Base-by-base conservation (phyloP, 2,888 invertebrate species). In the Agonopterix arenella region DNA sequence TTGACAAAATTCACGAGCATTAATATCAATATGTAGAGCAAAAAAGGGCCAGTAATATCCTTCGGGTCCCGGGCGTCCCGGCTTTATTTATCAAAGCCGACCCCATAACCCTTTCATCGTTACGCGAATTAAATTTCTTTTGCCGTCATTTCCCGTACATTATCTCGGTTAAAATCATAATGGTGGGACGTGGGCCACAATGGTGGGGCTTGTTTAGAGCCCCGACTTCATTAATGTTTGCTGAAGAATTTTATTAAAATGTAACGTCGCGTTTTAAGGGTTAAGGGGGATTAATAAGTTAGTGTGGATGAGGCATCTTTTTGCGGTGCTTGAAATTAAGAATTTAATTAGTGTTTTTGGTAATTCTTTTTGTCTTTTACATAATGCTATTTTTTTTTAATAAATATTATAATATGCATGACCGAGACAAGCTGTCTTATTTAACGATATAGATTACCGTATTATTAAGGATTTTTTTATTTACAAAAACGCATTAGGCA, bases 141-240 rank as follows among this genome's bases (percentile, higher is more conserved):
- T 88, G 74, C 84, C 85, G 88, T 89, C 88, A 89, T 88, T 89
- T 89, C 89, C 89, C 88, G 85, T 86, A 72, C 85, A 88, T 89
- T 88, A 88, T 86, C 86, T 81, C 80, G 84, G 85, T 77, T 84
- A 81, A 80, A 84, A 86, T 85, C 84, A 86, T 86, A 88, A 88
- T 88, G 85, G 84, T 63, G 63, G 67, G 71, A 70, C 70, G 66
- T 60, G 67, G 61, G 68, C 57, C 58, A 85, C 86, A 86, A 86
- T 83, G 78, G 73, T 68, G 61, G 68, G 70, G 75, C 72, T 70
- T 81, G 84, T 80, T 82, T 72, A 72, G 73, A 70, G 69, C 68
- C 73, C 72, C 41, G 68, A 63, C 76, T 77, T 85, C 85, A 83
- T 86, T 88, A 84, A 84, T 86, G 83, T 84, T 84, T 80, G 73